Percentiles rank a stretch among this genome's conserved stretches.
Conservation (phyloP, 2,797 vertebrate genomes). For the Myotis myotis region DNA sequence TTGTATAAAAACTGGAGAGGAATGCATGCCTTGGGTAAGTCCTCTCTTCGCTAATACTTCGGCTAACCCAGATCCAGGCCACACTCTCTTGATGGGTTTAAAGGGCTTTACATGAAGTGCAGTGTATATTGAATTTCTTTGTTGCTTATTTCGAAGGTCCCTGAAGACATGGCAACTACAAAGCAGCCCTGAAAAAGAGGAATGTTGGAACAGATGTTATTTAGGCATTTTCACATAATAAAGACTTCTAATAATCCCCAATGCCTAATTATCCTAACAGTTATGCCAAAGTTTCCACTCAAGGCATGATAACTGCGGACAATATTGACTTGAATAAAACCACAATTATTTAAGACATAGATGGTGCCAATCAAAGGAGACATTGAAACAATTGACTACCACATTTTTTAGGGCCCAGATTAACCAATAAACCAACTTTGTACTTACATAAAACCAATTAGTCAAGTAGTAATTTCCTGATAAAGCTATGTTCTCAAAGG, state of each 20-base stretch:
- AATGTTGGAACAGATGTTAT: slow-evolving; percentile 84
- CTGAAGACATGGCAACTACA: slow-evolving; percentile 83
- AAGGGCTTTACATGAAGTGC: slow-evolving; percentile 75
- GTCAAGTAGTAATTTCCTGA: slow-evolving; percentile 72
- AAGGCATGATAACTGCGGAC: slow-evolving; percentile 78
- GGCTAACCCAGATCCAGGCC: slow-evolving; percentile 48
- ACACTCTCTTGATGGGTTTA: slow-evolving; percentile 64
- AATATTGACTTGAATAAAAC: slow-evolving; percentile 77
- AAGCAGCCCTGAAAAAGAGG: slow-evolving; percentile 81
- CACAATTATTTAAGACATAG: slow-evolving; percentile 71
- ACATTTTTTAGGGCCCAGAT: slow-evolving; percentile 45
- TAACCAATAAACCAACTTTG: slow-evolving; percentile 73
- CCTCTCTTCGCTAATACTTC: background rate
- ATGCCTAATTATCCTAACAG: slow-evolving; percentile 85
- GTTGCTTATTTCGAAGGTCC: slow-evolving; percentile 78
- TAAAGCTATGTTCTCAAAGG: slow-evolving; percentile 47
- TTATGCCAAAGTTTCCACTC: slow-evolving; percentile 79
- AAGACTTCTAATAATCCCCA: slow-evolving; percentile 85
- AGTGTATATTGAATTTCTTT: slow-evolving; percentile 80
- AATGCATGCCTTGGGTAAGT: fast-evolving
- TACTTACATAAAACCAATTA: slow-evolving; percentile 77
- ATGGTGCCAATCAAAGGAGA: slow-evolving; percentile 79
- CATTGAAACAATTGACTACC: slow-evolving; percentile 61
- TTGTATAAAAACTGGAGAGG: background rate
- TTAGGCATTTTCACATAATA: slow-evolving; percentile 83